Percentiles rank a stretch among this genome's conserved stretches.
Evolutionary conservation across 2,888 invertebrate species (phyloP).

Genomic region (Cerceris rybyensis): DNA sequence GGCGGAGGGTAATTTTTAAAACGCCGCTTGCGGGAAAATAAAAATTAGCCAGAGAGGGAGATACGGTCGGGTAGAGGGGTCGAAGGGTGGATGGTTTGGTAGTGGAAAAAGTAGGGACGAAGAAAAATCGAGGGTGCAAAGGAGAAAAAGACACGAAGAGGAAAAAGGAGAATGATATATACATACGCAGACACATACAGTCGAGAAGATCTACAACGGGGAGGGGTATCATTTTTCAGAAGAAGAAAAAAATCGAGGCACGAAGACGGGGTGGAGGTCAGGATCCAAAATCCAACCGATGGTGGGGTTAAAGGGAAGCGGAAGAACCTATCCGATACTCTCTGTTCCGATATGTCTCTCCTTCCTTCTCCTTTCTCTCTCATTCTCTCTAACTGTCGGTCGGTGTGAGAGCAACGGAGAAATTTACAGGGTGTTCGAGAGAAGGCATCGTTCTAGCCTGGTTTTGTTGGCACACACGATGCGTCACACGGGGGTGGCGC

Average conservation of each 20-base stretch:
- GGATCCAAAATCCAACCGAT: constrained; percentile 30
- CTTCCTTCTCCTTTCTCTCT: too few species aligned
- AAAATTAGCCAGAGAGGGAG: constrained; percentile 71
- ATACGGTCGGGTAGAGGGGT: constrained; percentile 34
- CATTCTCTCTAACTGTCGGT: background rate
- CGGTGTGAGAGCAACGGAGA: constrained; percentile 56
- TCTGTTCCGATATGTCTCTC: too few species aligned
- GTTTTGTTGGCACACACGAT: constrained; percentile 59
- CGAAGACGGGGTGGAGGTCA: constrained; percentile 43
- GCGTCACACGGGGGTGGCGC: constrained; percentile 50
- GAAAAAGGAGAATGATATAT: constrained; percentile 32
- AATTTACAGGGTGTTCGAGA: constrained; percentile 72
- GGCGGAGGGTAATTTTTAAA: constrained; percentile 78
- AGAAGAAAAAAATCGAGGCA: constrained; percentile 42
- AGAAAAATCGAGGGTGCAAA: constrained; percentile 31
- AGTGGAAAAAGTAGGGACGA: constrained; percentile 8
- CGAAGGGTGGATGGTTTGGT: constrained; percentile 13
- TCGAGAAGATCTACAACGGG: background rate
- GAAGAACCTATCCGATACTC: constrained; percentile 30
- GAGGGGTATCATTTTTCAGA: constrained; percentile 63
- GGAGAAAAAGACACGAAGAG: constrained; percentile 35
- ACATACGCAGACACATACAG: constrained; percentile 5
- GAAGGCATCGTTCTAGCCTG: constrained; percentile 58
- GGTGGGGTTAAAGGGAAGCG: constrained; percentile 20
- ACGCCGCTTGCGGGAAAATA: constrained; percentile 78